A percentile compares a stretch with the other conserved stretches of the same genome.
Conservation (phyloP, 2,797 vertebrate genomes). For the Gila robusta region DNA sequence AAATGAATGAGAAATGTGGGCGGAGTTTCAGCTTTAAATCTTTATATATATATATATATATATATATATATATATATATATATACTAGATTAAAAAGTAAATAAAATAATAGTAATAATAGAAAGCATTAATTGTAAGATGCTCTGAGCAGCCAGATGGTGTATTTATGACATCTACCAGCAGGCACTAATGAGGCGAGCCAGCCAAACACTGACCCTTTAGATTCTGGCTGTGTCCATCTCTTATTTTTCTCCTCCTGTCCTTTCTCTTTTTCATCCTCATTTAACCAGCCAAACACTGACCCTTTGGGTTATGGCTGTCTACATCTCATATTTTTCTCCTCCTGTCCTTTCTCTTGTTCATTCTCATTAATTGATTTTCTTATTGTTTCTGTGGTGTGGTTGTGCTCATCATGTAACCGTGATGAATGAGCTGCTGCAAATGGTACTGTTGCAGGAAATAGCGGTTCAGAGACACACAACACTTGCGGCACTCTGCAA, state of each 20-base stretch:
- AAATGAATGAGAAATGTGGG: background rate
- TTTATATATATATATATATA: too few relatives aligned
- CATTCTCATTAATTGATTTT: slow-evolving; percentile 2
- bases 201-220: slow-evolving; percentile 32
- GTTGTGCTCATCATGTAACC: slow-evolving; percentile 34
- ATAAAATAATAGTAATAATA: background rate
- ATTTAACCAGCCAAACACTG: slow-evolving; percentile 26
- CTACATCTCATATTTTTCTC: slow-evolving; percentile 4
- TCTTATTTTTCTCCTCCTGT: slow-evolving; percentile 7
- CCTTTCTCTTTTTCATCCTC: slow-evolving; percentile 15
- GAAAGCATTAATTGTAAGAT: background rate
- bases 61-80: too few relatives aligned
- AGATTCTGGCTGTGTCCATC: slow-evolving; percentile 4
- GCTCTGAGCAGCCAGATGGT: slow-evolving; percentile 7
- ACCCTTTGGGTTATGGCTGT: slow-evolving; percentile 13
- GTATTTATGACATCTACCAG: slow-evolving; percentile 15
- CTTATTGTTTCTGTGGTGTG: slow-evolving; percentile 30
- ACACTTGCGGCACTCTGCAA: slow-evolving; percentile 34
- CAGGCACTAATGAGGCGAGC: slow-evolving; percentile 21
- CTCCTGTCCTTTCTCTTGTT: slow-evolving; percentile 14
- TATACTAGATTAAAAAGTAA: background rate
- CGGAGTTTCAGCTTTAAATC: background rate
- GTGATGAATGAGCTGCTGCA: slow-evolving; percentile 67
- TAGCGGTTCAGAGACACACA: slow-evolving; percentile 26
- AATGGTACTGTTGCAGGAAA: slow-evolving; percentile 59